These are phyloP conservation scores for Leptodactylus fallax DNA, from an alignment of 2,797 vertebrate species.

Conservation along the genomic window DNA sequence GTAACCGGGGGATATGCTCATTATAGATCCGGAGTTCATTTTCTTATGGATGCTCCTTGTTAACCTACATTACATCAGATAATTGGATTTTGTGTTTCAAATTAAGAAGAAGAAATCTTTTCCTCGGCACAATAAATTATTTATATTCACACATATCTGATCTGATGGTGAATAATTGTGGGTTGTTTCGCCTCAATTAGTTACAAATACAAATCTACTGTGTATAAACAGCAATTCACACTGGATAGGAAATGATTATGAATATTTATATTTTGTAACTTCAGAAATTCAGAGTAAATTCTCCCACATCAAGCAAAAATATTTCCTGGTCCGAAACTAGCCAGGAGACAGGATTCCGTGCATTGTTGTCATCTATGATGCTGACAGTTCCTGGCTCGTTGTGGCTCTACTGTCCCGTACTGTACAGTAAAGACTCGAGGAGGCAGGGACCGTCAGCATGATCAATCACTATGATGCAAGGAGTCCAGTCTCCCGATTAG, in stretches of 20 bases:
- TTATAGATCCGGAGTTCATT: not conserved
- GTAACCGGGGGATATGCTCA: not conserved
- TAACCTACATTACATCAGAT: slow-evolving; percentile 18
- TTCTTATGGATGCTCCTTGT: slow-evolving; percentile 15
- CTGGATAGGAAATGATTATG: not conserved
- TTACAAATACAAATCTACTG: slow-evolving; percentile 1
- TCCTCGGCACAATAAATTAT: not conserved
- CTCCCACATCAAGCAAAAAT: not conserved
- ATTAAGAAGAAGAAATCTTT: not conserved
- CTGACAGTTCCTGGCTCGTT: too few species aligned
- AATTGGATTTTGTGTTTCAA: slow-evolving; percentile 29
- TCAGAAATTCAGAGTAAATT: not conserved
- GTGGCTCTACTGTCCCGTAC: too few species aligned
- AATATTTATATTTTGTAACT: slow-evolving; percentile 16
- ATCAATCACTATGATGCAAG: too few species aligned
- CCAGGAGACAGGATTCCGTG: too few species aligned
- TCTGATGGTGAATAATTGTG: slow-evolving; percentile 11
- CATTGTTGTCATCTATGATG: too few species aligned
- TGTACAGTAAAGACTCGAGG: too few species aligned
- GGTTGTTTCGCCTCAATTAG: slow-evolving; percentile 7
- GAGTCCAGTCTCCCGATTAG: too few species aligned
- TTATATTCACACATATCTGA: not conserved
- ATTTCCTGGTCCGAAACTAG: too few species aligned
- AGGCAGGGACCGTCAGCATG: too few species aligned
- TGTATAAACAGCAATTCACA: slow-evolving; percentile 17